Evolutionary conservation across 2,113 vertebrate genomes (phyloP), one percentile per base, ranked within the genome.

Genomic region (Mus pahari): DNA sequence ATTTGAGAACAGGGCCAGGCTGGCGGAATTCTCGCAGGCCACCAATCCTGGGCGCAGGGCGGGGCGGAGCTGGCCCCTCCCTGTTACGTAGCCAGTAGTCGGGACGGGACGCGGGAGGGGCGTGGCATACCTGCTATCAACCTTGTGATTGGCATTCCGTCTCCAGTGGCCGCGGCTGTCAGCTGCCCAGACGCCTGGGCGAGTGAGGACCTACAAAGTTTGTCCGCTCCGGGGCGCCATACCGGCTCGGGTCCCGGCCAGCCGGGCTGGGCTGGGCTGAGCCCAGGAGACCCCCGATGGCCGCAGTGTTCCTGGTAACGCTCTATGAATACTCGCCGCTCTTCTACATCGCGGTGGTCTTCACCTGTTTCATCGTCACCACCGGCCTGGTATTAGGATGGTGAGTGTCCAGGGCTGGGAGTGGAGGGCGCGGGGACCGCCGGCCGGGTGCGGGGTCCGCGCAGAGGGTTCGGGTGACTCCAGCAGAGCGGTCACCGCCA

Each of bases 351-450:
- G 97, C 98, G 13, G 98, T 99, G 90, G 99, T 99, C 26, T 99
- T 99, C 19, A 93, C 99, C 66, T 99, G 99, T 96, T 99, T 99
- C 97, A 82, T 99, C 64, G 98, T 99, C 42, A 99, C 99, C 36
- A 99, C 99, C 17, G 99, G 99, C n/a, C 98, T 99, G 94, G 99
- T 99, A n/a, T 97, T 99, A 79, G 99, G 99, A 98, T 99, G 99
- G 99, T 99, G 97, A 98, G 99, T 94, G 75, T 33, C 45, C 39
- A 4, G 71, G 60, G 39, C 45, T 24, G 33, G 75, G 5, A n/a
- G 33, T 42, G n/a, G n/a, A 26, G n/a, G 24, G 68, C 16, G 1
- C 2, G 36, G 36, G 68, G 53, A 36, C 64, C 4, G 42, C 62
- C 50, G 26, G 86, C n/a, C 17, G 79, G 45, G 31, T 26, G 14